Conservation (phyloP, 2,797 vertebrate species). For the Leuciscus waleckii region DNA sequence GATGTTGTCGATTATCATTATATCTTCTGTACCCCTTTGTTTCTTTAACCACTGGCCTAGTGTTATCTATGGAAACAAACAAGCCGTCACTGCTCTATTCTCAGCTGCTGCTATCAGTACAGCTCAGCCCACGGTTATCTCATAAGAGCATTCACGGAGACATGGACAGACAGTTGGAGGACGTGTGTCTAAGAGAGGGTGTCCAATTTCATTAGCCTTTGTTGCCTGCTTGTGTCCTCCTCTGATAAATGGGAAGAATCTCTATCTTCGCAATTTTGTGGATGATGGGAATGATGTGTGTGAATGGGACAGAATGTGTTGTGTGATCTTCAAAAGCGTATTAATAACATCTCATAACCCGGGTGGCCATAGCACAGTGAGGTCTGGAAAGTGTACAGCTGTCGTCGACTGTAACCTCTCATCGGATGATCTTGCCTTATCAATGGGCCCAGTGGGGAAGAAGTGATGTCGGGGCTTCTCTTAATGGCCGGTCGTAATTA, state of each 20-base stretch:
- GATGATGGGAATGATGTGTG: neutral
- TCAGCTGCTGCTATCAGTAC: constrained; percentile 61
- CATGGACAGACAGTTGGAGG: neutral
- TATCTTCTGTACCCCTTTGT: neutral
- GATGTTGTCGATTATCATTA: neutral
- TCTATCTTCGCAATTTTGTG: constrained; percentile 2
- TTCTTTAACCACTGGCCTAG: neutral
- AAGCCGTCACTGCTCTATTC: constrained; percentile 62
- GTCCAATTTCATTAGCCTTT: constrained; percentile 17
- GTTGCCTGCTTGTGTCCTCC: neutral
- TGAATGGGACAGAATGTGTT: neutral
- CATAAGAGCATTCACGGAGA: constrained; percentile 23
- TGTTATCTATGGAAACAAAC: constrained; percentile 34
- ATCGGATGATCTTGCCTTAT: constrained; percentile 66
- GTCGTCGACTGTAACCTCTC: constrained; percentile 66
- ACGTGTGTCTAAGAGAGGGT: neutral
- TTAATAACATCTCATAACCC: constrained; percentile 65
- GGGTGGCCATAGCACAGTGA: constrained; percentile 44
- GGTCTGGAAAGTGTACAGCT: constrained; percentile 59
- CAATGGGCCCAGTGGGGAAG: constrained; percentile 62
- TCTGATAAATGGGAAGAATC: neutral
- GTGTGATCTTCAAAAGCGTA: constrained; percentile 31
- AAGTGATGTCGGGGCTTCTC: constrained; percentile 18
- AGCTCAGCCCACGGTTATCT: constrained; percentile 14
- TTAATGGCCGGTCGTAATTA: constrained; percentile 52